phyloP scores from a whole-genome alignment of 2,888 invertebrate species.

The Barypeithes pellucidus region DNA sequence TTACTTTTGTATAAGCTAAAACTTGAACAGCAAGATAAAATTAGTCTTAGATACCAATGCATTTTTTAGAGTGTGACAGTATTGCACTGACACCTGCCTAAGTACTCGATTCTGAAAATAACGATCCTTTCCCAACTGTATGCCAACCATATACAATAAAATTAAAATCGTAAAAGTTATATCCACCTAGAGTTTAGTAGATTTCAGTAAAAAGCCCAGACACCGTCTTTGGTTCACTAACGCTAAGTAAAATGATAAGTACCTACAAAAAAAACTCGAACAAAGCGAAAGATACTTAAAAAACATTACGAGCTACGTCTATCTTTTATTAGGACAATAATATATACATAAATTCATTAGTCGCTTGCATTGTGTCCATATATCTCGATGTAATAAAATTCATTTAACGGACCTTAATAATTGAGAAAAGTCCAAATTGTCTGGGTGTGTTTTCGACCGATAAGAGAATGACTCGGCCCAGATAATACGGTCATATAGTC shows the following conservation, averaged over 20 bases:
- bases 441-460: conserved; percentile 51
- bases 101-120: too few relatives aligned
- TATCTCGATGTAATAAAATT: conserved; percentile 45
- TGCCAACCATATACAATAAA: too few relatives aligned
- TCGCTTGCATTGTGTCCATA: conserved; percentile 33
- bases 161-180: too few relatives aligned
- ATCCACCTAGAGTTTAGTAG: too few relatives aligned
- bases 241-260: background rate
- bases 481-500: conserved; percentile 49
- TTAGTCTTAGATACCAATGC: too few relatives aligned
- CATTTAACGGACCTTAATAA: conserved; percentile 50
- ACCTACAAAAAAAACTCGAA: background rate
- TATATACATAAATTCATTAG: conserved; percentile 48
- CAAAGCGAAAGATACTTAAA: conserved; percentile 16
- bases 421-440: conserved; percentile 48
- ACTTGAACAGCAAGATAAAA: too few relatives aligned
- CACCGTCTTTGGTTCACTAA: too few relatives aligned
- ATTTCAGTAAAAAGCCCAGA: too few relatives aligned
- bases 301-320: background rate
- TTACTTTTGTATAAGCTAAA: too few relatives aligned
- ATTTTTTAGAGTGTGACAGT: too few relatives aligned
- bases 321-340: conserved; percentile 20
- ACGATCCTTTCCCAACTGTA: too few relatives aligned
- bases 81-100: too few relatives aligned
- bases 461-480: conserved; percentile 46